Percentiles rank a stretch among this genome's conserved stretches.
Conservation (phyloP, 2,113 vertebrate species). For the Dasyprocta punctata region DNA sequence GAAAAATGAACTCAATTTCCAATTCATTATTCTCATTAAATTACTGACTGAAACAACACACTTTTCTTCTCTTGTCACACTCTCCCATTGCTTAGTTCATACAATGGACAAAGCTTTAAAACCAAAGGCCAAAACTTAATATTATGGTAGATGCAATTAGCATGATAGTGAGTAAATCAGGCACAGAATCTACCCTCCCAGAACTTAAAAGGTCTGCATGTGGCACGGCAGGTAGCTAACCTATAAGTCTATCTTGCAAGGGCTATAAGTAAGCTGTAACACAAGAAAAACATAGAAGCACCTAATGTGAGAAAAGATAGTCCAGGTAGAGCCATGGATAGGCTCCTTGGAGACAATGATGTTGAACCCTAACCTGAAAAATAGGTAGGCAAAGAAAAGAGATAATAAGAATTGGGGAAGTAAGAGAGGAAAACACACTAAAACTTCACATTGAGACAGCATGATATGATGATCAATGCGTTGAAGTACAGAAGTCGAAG, state of each 20-base stretch:
- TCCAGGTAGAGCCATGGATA: neutral
- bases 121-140: neutral
- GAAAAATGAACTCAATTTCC: constrained; percentile 45
- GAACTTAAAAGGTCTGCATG: neutral
- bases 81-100: neutral
- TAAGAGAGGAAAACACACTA: neutral
- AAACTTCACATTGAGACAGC: neutral
- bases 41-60: neutral
- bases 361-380: neutral
- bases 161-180: neutral
- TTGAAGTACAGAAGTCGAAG: neutral
- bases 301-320: neutral
- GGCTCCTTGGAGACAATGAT: neutral
- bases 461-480: neutral
- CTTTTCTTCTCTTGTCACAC: neutral
- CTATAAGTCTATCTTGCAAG: neutral
- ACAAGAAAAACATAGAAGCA: neutral
- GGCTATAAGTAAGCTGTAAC: neutral
- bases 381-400: neutral
- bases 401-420: neutral
- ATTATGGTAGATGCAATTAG: neutral
- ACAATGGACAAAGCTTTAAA: neutral
- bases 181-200: neutral
- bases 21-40: constrained; percentile 35
- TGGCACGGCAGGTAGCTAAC: neutral